Conservation (phyloP, 2,113 vertebrate genomes). For the Rhea pennata region DNA sequence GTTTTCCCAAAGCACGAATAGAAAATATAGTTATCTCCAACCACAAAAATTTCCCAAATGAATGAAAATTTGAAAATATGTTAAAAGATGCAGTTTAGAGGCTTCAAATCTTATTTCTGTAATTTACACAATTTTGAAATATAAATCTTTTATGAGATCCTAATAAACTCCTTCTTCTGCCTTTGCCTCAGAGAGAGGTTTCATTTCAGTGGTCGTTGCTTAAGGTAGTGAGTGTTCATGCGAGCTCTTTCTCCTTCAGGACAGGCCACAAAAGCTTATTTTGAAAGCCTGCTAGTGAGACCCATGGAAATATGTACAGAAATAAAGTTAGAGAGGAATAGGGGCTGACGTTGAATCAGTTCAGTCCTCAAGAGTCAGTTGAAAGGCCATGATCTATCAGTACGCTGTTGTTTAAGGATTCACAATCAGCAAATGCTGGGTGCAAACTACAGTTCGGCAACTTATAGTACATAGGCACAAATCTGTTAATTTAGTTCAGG, state of each 20-base stretch:
- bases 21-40: slow-evolving; percentile 35
- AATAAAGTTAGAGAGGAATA: not conserved
- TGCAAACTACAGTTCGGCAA: not conserved
- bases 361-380: not conserved
- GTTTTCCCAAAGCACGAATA: slow-evolving; percentile 50
- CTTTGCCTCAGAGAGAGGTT: not conserved
- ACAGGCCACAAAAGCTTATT: not conserved
- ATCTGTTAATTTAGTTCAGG: not conserved
- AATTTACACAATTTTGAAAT: slow-evolving; percentile 1
- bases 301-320: not conserved
- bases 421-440: not conserved
- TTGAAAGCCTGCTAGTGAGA: not conserved
- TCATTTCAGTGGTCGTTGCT: not conserved
- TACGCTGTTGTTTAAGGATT: not conserved
- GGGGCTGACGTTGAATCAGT: not conserved
- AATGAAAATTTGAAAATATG: slow-evolving; percentile 52
- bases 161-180: not conserved
- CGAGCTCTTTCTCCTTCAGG: not conserved
- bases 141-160: not conserved
- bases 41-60: slow-evolving; percentile 42
- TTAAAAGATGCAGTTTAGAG: slow-evolving; percentile 23
- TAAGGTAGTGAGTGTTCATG: not conserved
- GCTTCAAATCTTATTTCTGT: slow-evolving; percentile 18
- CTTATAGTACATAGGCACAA: not conserved
- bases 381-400: not conserved